phyloP scores from a whole-genome alignment of 2,113 vertebrate species.

The Cyprinodon variegatus region DNA sequence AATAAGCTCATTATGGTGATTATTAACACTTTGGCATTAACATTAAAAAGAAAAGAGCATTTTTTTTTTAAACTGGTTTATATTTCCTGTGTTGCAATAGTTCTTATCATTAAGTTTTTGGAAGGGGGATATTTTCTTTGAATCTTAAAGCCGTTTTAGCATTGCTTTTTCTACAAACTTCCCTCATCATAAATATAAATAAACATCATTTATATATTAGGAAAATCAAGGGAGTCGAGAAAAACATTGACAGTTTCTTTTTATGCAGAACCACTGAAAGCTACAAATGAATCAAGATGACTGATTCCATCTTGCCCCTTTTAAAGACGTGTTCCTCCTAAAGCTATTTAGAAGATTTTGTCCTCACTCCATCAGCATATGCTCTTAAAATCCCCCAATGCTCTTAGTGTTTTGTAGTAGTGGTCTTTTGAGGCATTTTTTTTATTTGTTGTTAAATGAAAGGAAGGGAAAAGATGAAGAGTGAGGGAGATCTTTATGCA shows the following conservation, averaged over 20 bases:
- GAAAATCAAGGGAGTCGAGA: constrained; percentile 33
- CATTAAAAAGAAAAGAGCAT: neutral
- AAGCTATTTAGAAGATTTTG: constrained; percentile 48
- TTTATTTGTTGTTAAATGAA: constrained; percentile 47
- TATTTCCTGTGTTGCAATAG: too few relatives aligned
- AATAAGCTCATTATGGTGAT: neutral
- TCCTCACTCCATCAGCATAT: constrained; percentile 12
- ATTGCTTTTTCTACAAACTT: too few relatives aligned
- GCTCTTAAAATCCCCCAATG: constrained; percentile 15
- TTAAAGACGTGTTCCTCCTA: constrained; percentile 39
- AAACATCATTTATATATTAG: constrained; percentile 6
- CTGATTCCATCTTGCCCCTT: constrained; percentile 31
- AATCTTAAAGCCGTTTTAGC: too few relatives aligned
- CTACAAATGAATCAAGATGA: constrained; percentile 25
- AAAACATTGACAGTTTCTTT: constrained; percentile 25
- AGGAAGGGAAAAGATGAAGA: constrained; percentile 36
- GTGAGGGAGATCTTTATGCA: constrained; percentile 49
- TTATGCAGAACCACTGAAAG: constrained; percentile 40
- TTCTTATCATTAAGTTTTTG: too few relatives aligned
- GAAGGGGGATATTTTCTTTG: too few relatives aligned
- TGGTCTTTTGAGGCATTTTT: constrained; percentile 19
- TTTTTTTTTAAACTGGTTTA: too few relatives aligned
- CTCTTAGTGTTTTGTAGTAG: constrained; percentile 23
- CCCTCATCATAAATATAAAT: constrained; percentile 26
- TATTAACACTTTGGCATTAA: neutral